Evolutionary conservation across 2,888 invertebrate species (phyloP).

Genomic region (Nomada hirtipes): DNA sequence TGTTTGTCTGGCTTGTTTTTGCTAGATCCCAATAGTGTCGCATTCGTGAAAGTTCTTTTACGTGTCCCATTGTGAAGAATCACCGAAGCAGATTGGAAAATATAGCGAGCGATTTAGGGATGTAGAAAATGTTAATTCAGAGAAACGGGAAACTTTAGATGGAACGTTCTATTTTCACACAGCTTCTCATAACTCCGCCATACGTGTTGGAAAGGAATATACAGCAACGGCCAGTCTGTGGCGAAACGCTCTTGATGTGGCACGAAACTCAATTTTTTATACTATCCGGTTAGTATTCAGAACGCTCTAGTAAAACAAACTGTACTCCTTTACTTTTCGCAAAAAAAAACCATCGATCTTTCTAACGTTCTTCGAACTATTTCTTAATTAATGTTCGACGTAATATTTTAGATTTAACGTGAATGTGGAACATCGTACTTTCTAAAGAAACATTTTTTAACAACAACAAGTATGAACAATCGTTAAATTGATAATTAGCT

Average conservation of each 20-base stretch:
- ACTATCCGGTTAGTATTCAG: conserved; percentile 57
- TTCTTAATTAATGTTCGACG: conserved; percentile 4
- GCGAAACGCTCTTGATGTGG: conserved; percentile 46
- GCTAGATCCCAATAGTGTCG: no score
- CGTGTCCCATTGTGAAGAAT: not conserved
- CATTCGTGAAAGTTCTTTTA: no score
- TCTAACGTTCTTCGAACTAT: conserved; percentile 4
- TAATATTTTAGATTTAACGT: conserved; percentile 5
- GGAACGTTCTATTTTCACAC: conserved; percentile 43
- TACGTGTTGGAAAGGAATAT: conserved; percentile 41
- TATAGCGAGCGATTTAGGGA: conserved; percentile 17
- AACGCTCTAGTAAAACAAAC: conserved; percentile 53
- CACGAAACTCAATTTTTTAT: conserved; percentile 64
- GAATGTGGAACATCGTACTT: not conserved
- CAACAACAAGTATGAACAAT: conserved; percentile 11
- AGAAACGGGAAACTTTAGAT: conserved; percentile 8
- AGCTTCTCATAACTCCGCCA: conserved; percentile 47
- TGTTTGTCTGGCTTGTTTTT: not conserved
- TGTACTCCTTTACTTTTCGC: conserved; percentile 28
- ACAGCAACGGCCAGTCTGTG: conserved; percentile 58
- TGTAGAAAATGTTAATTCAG: conserved; percentile 20
- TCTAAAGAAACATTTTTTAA: conserved; percentile 6
- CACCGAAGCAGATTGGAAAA: conserved; percentile 11
- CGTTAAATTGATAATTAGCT: conserved; percentile 13
- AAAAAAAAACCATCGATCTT: not conserved